phyloP scores from a whole-genome alignment of 2,113 vertebrate genomes.

The Chaetodon auriga region DNA sequence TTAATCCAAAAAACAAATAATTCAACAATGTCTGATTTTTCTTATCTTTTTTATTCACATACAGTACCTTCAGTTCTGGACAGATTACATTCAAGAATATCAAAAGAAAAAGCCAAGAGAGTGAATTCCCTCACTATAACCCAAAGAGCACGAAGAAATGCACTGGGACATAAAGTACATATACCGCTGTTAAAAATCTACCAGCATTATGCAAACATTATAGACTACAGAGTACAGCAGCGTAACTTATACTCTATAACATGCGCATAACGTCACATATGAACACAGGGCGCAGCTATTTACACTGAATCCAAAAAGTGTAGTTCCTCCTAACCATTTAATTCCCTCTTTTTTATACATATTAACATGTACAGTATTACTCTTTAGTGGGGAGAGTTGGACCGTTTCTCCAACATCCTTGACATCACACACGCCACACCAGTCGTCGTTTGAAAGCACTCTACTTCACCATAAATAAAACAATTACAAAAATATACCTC shows the following conservation, averaged over 20 bases:
- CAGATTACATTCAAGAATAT: slow-evolving; percentile 79
- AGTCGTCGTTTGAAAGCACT: slow-evolving; percentile 62
- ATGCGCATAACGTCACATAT: slow-evolving; percentile 61
- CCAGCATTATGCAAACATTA: slow-evolving; percentile 72
- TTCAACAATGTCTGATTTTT: slow-evolving; percentile 10
- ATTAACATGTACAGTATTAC: slow-evolving; percentile 71
- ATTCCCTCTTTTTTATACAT: slow-evolving; percentile 69
- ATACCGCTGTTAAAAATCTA: slow-evolving; percentile 65
- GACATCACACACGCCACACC: slow-evolving; percentile 28
- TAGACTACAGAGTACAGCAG: slow-evolving; percentile 64
- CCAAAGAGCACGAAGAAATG: slow-evolving; percentile 62
- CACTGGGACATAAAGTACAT: slow-evolving; percentile 64
- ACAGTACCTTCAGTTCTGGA: slow-evolving; percentile 75
- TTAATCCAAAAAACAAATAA: not conserved
- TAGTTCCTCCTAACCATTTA: slow-evolving; percentile 41
- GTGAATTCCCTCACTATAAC: slow-evolving; percentile 51
- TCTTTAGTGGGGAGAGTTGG: slow-evolving; percentile 51
- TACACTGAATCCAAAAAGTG: slow-evolving; percentile 71
- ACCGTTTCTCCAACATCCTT: slow-evolving; percentile 56
- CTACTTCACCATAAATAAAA: slow-evolving; percentile 83
- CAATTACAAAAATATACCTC: slow-evolving; percentile 84
- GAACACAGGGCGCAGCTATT: slow-evolving; percentile 67
- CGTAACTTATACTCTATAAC: slow-evolving; percentile 65
- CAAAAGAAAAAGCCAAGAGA: slow-evolving; percentile 71
- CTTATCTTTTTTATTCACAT: slow-evolving; percentile 72